Evolutionary conservation across 2,113 vertebrate genomes (phyloP).

Genomic region (Oreochromis tanganicae): DNA sequence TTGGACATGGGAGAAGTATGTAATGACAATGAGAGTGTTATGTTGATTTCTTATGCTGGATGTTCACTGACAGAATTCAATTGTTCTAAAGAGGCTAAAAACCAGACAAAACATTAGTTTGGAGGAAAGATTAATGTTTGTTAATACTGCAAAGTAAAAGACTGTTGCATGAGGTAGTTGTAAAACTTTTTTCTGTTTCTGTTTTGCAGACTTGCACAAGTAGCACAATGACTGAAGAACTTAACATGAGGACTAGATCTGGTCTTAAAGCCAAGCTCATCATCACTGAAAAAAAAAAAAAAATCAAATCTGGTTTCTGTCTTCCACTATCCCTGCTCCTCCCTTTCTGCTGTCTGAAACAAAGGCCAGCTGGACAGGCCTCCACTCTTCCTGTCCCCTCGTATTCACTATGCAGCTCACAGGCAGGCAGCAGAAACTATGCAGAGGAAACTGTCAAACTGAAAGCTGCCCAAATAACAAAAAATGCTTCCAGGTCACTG

Average conservation of each 20-base stretch:
- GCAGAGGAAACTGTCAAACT: slow-evolving; percentile 43
- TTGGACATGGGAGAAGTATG: slow-evolving; percentile 16
- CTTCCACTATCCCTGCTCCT: not conserved
- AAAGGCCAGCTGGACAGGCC: slow-evolving; percentile 36
- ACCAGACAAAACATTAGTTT: not conserved
- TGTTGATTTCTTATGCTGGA: not conserved
- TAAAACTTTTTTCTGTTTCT: not conserved
- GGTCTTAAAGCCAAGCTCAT: not conserved
- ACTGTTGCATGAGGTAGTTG: not conserved
- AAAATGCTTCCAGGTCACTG: slow-evolving; percentile 19
- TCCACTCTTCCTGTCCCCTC: slow-evolving; percentile 31
- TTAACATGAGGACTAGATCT: not conserved
- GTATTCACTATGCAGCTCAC: not conserved
- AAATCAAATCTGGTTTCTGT: not conserved
- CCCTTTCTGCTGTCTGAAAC: slow-evolving; percentile 25
- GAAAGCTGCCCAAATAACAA: slow-evolving; percentile 14
- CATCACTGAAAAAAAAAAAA: not conserved
- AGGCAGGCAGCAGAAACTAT: slow-evolving; percentile 15
- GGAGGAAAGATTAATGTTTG: not conserved
- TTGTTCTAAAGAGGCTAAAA: not conserved
- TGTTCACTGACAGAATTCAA: not conserved
- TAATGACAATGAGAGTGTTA: not conserved
- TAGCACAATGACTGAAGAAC: not conserved
- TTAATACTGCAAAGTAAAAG: not conserved
- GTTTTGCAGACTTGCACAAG: not conserved